phyloP scores from a whole-genome alignment of 2,113 vertebrate species.

The Phainopepla nitens region DNA sequence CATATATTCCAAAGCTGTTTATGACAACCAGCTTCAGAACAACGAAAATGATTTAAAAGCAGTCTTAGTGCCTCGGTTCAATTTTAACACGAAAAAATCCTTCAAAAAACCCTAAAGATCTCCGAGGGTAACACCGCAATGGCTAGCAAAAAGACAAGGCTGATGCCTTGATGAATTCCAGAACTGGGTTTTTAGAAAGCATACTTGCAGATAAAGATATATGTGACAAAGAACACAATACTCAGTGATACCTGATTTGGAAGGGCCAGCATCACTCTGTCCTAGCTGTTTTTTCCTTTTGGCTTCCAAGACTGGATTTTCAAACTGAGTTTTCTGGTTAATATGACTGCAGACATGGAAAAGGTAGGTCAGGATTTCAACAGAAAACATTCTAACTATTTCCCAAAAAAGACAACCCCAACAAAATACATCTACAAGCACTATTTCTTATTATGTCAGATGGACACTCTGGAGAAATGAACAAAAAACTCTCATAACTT shows the following conservation, averaged over 20 bases:
- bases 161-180: background rate
- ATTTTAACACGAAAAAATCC: background rate
- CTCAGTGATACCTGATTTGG: conserved; percentile 70
- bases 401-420: background rate
- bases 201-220: background rate
- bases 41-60: background rate
- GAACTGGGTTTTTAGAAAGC: rapidly evolving
- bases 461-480: background rate
- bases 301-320: conserved; percentile 96
- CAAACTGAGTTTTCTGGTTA: conserved; percentile 99
- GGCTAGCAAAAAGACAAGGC: background rate
- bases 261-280: conserved; percentile 56
- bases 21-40: background rate
- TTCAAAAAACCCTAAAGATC: background rate
- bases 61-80: background rate
- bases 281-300: conserved; percentile 86
- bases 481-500: background rate
- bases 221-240: background rate
- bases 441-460: background rate
- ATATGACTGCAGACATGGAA: conserved; percentile 84
- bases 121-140: background rate
- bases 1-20: background rate
- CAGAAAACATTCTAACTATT: background rate
- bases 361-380: background rate
- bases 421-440: background rate